Conservation (phyloP, 2,888 invertebrate species). For the Deilephila elpenor region DNA sequence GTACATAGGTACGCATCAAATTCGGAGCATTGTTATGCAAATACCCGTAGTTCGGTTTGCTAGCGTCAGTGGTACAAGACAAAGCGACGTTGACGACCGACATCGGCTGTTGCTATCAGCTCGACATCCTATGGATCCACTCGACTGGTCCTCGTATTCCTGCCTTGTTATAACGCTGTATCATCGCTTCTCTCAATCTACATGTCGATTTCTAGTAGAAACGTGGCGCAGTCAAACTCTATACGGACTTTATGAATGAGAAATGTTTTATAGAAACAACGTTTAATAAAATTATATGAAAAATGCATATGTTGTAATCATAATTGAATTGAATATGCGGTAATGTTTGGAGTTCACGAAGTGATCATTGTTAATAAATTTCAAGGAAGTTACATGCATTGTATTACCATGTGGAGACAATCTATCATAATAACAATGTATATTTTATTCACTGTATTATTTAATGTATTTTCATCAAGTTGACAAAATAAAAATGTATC, state of each 20-base stretch:
- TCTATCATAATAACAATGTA: no score
- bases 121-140: constrained; percentile 67
- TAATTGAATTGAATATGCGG: no score
- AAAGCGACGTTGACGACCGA: constrained; percentile 80
- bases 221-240: constrained; percentile 6
- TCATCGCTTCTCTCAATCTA: constrained; percentile 39
- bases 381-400: no score
- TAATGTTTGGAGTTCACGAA: no score
- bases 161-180: constrained; percentile 51
- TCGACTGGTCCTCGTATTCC: constrained; percentile 57
- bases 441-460: no score
- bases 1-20: constrained; percentile 69
- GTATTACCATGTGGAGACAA: no score
- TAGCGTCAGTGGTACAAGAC: constrained; percentile 76
- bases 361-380: no score
- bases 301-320: neutral
- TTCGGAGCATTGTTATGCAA: constrained; percentile 82
- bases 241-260: neutral
- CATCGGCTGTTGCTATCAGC: constrained; percentile 74
- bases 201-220: constrained; percentile 42
- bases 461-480: no score
- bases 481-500: neutral
- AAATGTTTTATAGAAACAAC: neutral
- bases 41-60: constrained; percentile 77
- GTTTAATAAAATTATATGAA: neutral